Base-by-base conservation (phyloP, 2,888 invertebrate species). In the Drosophila greeni region DNA sequence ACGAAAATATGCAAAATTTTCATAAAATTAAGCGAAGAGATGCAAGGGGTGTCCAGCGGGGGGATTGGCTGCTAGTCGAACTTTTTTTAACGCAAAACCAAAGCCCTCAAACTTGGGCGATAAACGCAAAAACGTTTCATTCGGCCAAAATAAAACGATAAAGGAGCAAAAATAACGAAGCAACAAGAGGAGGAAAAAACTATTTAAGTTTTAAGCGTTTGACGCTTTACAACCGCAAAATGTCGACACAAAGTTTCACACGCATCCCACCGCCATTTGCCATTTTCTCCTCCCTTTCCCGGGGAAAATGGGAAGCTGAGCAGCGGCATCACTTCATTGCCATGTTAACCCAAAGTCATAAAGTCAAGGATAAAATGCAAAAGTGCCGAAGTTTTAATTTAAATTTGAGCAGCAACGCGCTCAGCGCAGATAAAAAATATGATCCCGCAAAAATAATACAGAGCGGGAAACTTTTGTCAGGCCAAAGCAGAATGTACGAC, bases 181-280 rank as follows among this genome's bases (percentile, higher is more conserved):
- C 67, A 53, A 47, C 16, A 43, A 54, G 51, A 61, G 40, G 34
- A 67, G 61, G 47, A 76, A 66, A 70, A 70, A 71, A 62, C 77
- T 75, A 80, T 82, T 80, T 82, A 82, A 84, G 81, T 84, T 82
- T 82, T 83, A 84, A 82, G 78, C 71, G 78, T 77, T 81, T 82
- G 80, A 70, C 81, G 77, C 76, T 82, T 82, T 77, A 77, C 81
- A 81, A 75, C 81, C 81, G 65, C 85, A 82, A 77, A 84, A 84
- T 84, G 78, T 74, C 70, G 74, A 69, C 71, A 70, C 70, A 77
- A 81, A 81, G 84, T 78, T 82, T 80, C 79, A 51, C 78, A 73
- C 76, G 69, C 78, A 49, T 37, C 56, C 45, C 72, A 51, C 29
- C 58, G 45, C 20, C 31, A 43, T 18, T 29, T 29, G 29, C 23